Base-by-base conservation (phyloP, 30 jellyfish, hydroid and myxozoan genomes). In the Pelagia noctiluca region DNA sequence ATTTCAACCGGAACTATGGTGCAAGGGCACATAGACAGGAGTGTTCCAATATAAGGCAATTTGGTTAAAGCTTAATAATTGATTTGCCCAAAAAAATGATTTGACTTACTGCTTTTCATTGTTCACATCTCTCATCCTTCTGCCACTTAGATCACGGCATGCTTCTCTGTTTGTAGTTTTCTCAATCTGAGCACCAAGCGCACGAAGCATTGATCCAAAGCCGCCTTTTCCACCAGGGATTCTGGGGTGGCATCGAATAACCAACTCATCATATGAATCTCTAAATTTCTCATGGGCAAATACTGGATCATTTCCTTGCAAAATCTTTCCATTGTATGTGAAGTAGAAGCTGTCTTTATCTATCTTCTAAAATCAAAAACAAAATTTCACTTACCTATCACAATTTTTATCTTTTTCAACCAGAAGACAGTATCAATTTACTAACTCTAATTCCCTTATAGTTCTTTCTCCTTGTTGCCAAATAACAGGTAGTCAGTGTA, bases 221-320 rank as follows among this genome's bases (percentile, higher is more conserved):
- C 99, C 99, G 22, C 99, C 99, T 77, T 94, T 94, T 16, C 99
- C 99, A 2, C 99, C 99, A 12, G 38, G 42, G 11, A 94, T 57
- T 24, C 97, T 87, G 31, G 36, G 18, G 35, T 85, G 86, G 28
- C 76, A 21, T 33, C 85, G 63, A 34, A 89, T 0, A 48, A 10
- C 1, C 50, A 12, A 22, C 30, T 11, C 35, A 19, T 0, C 26
- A 36, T 63, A 69, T 12, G 23, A 1, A 19, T 19, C 66, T 16
- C 19, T 13, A 19, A 2, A 16, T 12, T 23, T 71, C 18, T 47
- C 78, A 23, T 19, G 33, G 38, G 26, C 5, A 2, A 1, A 25
- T 16, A 5, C 64, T 54, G 80, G 54, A 22, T 31, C 49, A 42
- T n/a, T n/a, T n/a, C n/a, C n/a, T n/a, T 26, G 22, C 26, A 84